phyloP scores from a whole-genome alignment of 2,113 vertebrate species.

The Oceanites oceanicus region DNA sequence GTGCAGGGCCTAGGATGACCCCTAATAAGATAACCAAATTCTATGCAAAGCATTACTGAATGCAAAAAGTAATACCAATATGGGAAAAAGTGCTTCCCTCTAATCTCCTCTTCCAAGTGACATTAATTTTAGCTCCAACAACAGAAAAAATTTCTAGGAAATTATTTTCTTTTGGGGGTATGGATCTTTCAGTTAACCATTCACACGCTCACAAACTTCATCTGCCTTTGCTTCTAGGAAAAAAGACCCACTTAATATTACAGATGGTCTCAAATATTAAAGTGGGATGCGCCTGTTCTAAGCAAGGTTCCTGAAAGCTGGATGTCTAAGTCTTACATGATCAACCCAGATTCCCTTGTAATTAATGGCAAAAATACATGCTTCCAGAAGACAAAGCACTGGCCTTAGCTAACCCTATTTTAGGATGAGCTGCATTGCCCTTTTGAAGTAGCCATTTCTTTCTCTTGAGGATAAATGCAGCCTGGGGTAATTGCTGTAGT shows the following conservation, averaged over 20 bases:
- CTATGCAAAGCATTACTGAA: background rate
- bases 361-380: background rate
- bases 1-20: background rate
- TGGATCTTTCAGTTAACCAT: background rate
- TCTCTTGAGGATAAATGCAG: background rate
- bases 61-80: slow-evolving; percentile 19
- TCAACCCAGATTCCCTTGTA: background rate
- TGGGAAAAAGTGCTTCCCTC: background rate
- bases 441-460: background rate
- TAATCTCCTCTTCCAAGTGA: slow-evolving; percentile 47
- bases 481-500: background rate
- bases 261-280: background rate
- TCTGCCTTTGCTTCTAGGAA: background rate
- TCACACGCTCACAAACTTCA: background rate
- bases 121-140: slow-evolving; percentile 21
- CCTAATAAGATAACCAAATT: background rate
- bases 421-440: background rate
- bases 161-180: background rate
- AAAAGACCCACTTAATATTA: background rate
- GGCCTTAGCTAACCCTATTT: background rate
- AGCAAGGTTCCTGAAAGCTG: background rate
- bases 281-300: background rate
- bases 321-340: background rate
- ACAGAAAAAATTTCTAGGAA: background rate
- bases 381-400: background rate